Evolutionary conservation across 2,888 invertebrate species (phyloP), one percentile per base, ranked within the genome.

Genomic region (Danaus chrysippus): DNA sequence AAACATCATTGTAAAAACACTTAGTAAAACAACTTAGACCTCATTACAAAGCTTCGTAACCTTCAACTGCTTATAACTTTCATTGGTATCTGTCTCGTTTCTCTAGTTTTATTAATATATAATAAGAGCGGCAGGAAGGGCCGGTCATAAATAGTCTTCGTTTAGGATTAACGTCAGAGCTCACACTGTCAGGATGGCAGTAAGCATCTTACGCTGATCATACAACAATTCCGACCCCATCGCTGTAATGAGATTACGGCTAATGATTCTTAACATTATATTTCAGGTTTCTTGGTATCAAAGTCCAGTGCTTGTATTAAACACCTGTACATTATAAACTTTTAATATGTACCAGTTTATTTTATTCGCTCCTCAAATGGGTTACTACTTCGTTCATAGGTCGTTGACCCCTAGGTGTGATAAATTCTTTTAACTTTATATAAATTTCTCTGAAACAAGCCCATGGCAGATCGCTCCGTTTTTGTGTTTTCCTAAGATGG

Each of bases 401-500:
- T 34, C 23, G 23, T 34, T 34, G 23, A 34, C 23, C 8, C 6
- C 3, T 34, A 5, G 23, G 23, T 34, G 23, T 34, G 23, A 34
- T 34, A 34, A 2, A 34, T 34, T 34, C 8, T 34, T 8, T 34
- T 34, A 49, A 17, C 49, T 49, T 49, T 17, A 17, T 17, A 49
- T 49, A 49, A 49, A 10, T 49, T 49, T 17, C 15, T 10, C 10
- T 49, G 17, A 17, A 17, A 49, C 10, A 49, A 49, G 17, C 10
- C 15, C 15, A 49, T 49, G 15, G 49, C 15, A 17, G 10, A 57
- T 12, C 15, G 55, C 13, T 17, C 42, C 15, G 2, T 44, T 42
- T 54, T 52, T 58, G 17, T 56, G 59, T 59, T 42, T 23, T 42
- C 15, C 65, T 76, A 77, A 79, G 74, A 73, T 73, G 74, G 73